Evolutionary conservation across 2,797 vertebrate genomes (phyloP).

Genomic region (Sebastes melanostomus): DNA sequence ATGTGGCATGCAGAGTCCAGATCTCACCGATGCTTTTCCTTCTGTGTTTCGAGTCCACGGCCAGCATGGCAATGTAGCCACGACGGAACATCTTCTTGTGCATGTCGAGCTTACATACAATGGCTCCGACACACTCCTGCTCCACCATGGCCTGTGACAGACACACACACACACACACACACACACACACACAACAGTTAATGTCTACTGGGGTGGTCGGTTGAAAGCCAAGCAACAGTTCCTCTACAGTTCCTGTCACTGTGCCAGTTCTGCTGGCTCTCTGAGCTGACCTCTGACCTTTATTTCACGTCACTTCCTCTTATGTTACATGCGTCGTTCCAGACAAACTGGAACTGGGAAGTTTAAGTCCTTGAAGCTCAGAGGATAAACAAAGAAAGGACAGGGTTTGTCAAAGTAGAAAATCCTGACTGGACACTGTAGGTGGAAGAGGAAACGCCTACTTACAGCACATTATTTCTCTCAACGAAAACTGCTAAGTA

Average conservation of each 20-base stretch:
- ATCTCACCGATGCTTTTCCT: constrained; percentile 99
- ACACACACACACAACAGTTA: constrained; percentile 28
- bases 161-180: constrained; percentile 38
- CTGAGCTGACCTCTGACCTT: constrained; percentile 50
- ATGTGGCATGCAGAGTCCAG: neutral
- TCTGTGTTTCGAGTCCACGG: constrained; percentile 99
- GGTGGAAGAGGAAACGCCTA: neutral
- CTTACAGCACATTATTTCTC: neutral
- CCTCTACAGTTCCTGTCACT: constrained; percentile 8
- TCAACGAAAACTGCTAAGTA: neutral
- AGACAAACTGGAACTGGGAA: constrained; percentile 37
- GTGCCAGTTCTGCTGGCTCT: constrained; percentile 18
- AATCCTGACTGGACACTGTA: neutral
- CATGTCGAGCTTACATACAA: constrained; percentile 99
- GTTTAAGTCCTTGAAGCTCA: constrained; percentile 26
- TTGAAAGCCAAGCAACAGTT: neutral
- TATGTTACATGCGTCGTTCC: constrained; percentile 26
- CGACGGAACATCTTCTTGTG: constrained; percentile 99
- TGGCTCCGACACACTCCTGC: constrained; percentile 99
- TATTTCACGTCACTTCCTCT: constrained; percentile 44
- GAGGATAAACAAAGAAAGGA: constrained; percentile 19
- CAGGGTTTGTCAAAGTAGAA: neutral
- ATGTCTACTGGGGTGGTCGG: too few species aligned
- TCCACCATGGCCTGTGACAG: constrained; percentile 95
- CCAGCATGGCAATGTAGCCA: constrained; percentile 99